A percentile compares a stretch with the other conserved stretches of the same genome.
These are phyloP conservation scores for Acronicta alni DNA, from an alignment of 2,888 invertebrate genomes.

Conservation along the genomic window DNA sequence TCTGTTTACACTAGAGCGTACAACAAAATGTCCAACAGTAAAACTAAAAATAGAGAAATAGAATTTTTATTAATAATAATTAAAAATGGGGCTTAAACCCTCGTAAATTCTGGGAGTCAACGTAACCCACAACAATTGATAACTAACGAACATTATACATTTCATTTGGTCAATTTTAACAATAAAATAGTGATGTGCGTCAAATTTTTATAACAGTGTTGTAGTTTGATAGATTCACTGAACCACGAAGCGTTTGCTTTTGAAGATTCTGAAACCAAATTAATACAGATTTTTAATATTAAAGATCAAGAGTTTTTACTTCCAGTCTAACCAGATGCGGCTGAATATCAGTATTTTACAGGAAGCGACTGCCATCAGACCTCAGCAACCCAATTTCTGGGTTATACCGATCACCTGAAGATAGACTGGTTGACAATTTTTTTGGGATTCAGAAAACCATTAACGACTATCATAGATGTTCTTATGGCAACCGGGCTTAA, in stretches of 20 bases:
- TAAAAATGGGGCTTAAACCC: conserved; percentile 47
- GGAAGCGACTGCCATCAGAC: too few species aligned
- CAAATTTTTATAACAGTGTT: conserved; percentile 89
- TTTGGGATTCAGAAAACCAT: too few species aligned
- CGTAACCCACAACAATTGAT: conserved; percentile 39
- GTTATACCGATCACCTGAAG: too few species aligned
- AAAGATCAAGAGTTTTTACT: too few species aligned
- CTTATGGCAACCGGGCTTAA: too few species aligned
- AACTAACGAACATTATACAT: conserved; percentile 34
- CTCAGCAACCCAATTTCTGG: too few species aligned
- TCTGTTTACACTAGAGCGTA: too few species aligned
- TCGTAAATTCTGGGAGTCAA: conserved; percentile 48
- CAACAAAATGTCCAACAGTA: conserved; percentile 17
- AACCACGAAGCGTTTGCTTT: conserved; percentile 91
- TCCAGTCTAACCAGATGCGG: too few species aligned
- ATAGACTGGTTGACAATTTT: too few species aligned
- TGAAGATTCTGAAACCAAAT: conserved; percentile 90
- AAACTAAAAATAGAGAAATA: conserved; percentile 40
- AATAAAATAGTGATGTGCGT: conserved; percentile 50
- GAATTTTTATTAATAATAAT: conserved; percentile 49
- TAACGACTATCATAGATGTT: too few species aligned
- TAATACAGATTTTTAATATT: too few species aligned
- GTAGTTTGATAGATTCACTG: conserved; percentile 91
- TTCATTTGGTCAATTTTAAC: conserved; percentile 51
- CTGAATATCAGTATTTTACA: too few species aligned